Percentiles rank a stretch among this genome's conserved stretches.
These are phyloP conservation scores for Boleophthalmus pectinirostris DNA, from an alignment of 2,113 vertebrate genomes.

Conservation along the genomic window DNA sequence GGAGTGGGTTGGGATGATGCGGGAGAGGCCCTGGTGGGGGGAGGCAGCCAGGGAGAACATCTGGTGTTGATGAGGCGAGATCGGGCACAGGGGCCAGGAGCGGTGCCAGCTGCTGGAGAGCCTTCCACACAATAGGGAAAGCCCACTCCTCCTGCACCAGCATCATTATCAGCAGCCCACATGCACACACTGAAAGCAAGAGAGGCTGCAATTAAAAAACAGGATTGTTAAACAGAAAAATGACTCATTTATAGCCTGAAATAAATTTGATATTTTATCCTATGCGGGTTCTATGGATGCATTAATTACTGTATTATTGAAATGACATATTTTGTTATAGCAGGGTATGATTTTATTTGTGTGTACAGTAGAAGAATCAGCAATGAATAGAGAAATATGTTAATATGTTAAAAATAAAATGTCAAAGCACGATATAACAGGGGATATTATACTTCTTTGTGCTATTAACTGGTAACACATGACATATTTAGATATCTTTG, in stretches of 20 bases:
- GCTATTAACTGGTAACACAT: no score
- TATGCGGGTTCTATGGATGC: background rate
- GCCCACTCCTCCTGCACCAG: conserved; percentile 44
- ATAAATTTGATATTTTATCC: background rate
- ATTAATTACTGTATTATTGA: background rate
- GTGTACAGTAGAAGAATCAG: background rate
- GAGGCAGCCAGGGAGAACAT: conserved; percentile 71
- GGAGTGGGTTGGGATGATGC: conserved; percentile 54
- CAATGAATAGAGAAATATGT: no score
- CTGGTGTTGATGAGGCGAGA: conserved; percentile 72
- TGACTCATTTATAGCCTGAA: background rate
- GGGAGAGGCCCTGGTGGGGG: conserved; percentile 62
- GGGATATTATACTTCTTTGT: background rate
- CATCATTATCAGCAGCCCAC: conserved; percentile 31
- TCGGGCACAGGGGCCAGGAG: conserved; percentile 63
- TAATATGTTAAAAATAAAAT: no score
- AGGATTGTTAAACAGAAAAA: background rate
- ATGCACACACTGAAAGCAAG: background rate
- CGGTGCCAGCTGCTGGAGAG: conserved; percentile 70
- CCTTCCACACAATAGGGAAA: conserved; percentile 71
- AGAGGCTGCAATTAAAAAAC: background rate
- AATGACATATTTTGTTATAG: background rate
- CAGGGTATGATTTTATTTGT: background rate
- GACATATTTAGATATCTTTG: no score
- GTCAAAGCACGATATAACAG: no score